Evolutionary conservation across 2,797 vertebrate species (phyloP).

Genomic region (Poeciliopsis turneri): DNA sequence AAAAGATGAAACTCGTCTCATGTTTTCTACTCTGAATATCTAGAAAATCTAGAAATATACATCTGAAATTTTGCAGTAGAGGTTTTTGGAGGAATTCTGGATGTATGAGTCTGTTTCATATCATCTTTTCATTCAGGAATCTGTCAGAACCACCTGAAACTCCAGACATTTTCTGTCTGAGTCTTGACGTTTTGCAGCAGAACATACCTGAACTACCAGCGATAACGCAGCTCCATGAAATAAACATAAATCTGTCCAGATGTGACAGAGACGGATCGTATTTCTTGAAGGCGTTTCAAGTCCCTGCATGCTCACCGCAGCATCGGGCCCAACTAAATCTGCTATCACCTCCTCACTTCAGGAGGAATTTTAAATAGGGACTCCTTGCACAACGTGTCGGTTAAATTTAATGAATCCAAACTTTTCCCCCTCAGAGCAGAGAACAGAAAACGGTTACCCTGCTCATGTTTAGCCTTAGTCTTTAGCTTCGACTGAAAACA

Average conservation of each 20-base stretch:
- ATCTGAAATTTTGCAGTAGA: neutral
- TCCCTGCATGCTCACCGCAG: slow-evolving; percentile 16
- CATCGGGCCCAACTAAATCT: neutral
- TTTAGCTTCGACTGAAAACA: neutral
- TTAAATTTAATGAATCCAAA: neutral
- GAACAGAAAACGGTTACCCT: neutral
- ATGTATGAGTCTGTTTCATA: neutral
- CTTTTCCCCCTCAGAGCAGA: neutral
- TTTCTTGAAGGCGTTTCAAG: slow-evolving; percentile 11
- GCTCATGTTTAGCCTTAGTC: neutral
- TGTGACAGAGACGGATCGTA: slow-evolving; percentile 6
- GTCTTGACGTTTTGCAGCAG: neutral
- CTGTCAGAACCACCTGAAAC: neutral
- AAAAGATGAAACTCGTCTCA: neutral
- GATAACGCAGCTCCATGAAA: neutral
- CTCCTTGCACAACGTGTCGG: neutral
- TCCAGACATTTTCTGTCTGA: neutral
- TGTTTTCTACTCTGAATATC: neutral
- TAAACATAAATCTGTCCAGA: slow-evolving; percentile 10
- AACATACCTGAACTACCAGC: slow-evolving; percentile 3
- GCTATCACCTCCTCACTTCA: slow-evolving; percentile 8
- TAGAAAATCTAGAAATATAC: neutral
- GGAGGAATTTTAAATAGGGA: slow-evolving; percentile 2
- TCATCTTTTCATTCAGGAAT: neutral
- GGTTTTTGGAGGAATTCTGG: neutral